Percentiles rank a stretch among this genome's conserved stretches.
Conservation (phyloP, 2,888 invertebrate genomes). For the Tiliacea citrago region DNA sequence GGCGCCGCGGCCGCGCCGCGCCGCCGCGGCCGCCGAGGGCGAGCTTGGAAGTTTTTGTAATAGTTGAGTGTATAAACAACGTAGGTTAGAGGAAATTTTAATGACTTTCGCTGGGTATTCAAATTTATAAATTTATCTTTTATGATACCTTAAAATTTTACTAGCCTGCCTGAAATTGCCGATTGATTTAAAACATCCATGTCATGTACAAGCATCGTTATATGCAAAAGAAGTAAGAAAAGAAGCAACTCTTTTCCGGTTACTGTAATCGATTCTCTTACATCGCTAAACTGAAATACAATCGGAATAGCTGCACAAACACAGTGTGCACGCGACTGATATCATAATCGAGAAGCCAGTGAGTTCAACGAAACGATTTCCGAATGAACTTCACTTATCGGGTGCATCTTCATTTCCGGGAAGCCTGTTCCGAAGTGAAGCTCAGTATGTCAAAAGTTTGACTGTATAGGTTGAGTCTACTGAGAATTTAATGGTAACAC, state of each 20-base stretch:
- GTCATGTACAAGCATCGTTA: neutral
- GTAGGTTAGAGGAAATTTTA: constrained; percentile 13
- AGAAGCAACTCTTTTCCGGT: constrained; percentile 8
- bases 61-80: constrained; percentile 22
- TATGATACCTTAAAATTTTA: neutral
- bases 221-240: neutral
- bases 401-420: constrained; percentile 49
- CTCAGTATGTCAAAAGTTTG: constrained; percentile 6
- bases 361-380: constrained; percentile 45
- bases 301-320: constrained; percentile 34
- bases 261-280: constrained; percentile 25
- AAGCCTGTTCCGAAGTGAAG: constrained; percentile 30
- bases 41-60: constrained; percentile 37
- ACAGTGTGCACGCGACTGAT: constrained; percentile 41
- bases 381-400: constrained; percentile 45
- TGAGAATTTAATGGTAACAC: neutral
- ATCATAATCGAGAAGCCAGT: constrained; percentile 40
- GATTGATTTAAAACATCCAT: neutral
- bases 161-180: neutral
- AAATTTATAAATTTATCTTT: neutral
- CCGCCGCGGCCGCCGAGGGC: constrained; percentile 15
- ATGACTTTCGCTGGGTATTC: constrained; percentile 11
- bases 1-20: constrained; percentile 14
- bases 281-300: constrained; percentile 12
- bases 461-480: neutral